Evolutionary conservation across 2,797 vertebrate genomes (phyloP), one percentile per base, ranked within the genome.

Genomic region (Glossophaga mutica): DNA sequence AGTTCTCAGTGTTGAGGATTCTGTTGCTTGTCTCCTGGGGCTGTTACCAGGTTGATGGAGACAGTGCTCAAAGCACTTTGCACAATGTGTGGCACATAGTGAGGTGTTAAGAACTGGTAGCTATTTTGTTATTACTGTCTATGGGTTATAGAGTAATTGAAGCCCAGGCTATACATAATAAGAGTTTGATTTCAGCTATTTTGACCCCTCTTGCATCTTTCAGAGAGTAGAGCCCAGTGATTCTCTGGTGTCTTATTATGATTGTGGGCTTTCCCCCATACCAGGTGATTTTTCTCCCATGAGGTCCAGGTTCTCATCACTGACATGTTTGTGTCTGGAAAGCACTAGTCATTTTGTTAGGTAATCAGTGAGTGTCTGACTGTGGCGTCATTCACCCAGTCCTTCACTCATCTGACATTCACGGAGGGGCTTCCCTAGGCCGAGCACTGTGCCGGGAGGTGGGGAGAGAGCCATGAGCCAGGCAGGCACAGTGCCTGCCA

Each of bases 391-490:
- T 55, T 70, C 9, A 7, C 55, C 29, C 19, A 9, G 34, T 67
- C 39, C 8, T n/a, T 29, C 37, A 32, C 37, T 32, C 21, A 12
- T 11, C 50, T 1, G 37, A 39, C 65, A 16, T 14, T 76, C 24
- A 4, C 1, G 3, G 59, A 55, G n/a, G 59, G 46, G 29, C 57
- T 55, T 2, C 44, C 74, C 34, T 44, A 1, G 11, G 2, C 68
- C 0, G 8, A 26, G n/a, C 59, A 11, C 74, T 2, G 44, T 65
- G 22, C 24, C 1, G 16, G 74, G 87, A 39, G 29, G 6, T 59
- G 68, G 65, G 37, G 3, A 42, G 77, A 11, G 4, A 44, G 82
- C 89, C 3, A 1, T 0, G 2, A 81, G 44, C 0, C 0, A 59
- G 74, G 22, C 9, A 24, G 67, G 34, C 9, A 0, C 4, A 1